Evolutionary conservation across 2,113 vertebrate genomes (phyloP), one percentile per base, ranked within the genome.

Genomic region (Rissa tridactyla): DNA sequence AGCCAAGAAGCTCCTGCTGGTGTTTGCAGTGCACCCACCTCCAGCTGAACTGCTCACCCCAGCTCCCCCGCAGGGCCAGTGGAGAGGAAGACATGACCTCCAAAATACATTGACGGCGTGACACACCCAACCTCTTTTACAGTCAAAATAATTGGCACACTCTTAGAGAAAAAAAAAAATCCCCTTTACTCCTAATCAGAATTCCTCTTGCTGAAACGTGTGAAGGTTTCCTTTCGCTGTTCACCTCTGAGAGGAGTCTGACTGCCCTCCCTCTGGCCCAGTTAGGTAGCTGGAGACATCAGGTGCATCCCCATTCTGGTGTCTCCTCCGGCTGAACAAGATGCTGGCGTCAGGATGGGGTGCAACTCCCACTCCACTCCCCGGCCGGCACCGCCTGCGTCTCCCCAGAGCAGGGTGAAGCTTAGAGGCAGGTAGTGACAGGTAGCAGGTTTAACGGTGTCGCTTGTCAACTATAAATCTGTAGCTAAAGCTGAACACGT

Each of bases 351-450:
- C 27, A 61, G 21, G 34, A 61, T 0, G 3, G 13, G 32, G 29
- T 32, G 32, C 58, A 69, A 54, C 17, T 82, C 61, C 29, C 5
- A 2, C 46, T 57, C 32, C 9, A 1, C 16, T 66, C 42, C 27
- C 36, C 0, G 0, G 13, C 54, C 3, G 2, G 40, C 23, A 44
- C 13, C 2, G 1, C 57, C 70, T 54, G 19, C 10, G 2, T 47
- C 38, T 61, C 26, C 40, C 38, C 4, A 2, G 54, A 61, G 49
- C 58, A 36, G 69, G 18, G 16, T 25, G 30, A 44, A 51, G 10
- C 34, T 57, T 68, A 61, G 30, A 23, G 0, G 2, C 40, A 51
- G 49, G 16, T 11, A 66, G 68, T 17, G 58, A 65, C 14, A 27
- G 38, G 42, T 5, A 79, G 57, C 38, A 86, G 30, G 12, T 73